Percentiles rank a stretch among this genome's conserved stretches.
phyloP scores from a whole-genome alignment of 2,888 invertebrate species.

The Sphinx pinastri region DNA sequence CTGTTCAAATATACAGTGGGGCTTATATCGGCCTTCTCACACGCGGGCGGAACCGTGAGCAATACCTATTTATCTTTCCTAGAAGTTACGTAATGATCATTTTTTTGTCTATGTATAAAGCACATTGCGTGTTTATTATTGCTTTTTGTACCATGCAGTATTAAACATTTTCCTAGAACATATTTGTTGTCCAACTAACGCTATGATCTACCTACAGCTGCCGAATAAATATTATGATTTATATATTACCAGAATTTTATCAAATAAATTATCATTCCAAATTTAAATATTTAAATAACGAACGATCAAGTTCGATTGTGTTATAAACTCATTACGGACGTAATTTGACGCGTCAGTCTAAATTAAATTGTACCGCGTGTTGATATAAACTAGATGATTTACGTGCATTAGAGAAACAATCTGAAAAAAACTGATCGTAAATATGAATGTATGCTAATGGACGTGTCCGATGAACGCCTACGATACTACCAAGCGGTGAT shows the following conservation, averaged over 20 bases:
- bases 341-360: slow-evolving; percentile 24
- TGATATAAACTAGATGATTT: slow-evolving; percentile 51
- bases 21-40: too few relatives aligned
- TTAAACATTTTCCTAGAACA: neutral
- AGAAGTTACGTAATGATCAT: too few relatives aligned
- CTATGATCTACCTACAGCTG: neutral
- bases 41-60: too few relatives aligned
- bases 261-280: neutral
- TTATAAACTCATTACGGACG: slow-evolving; percentile 7
- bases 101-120: too few relatives aligned
- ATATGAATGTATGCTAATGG: slow-evolving; percentile 71
- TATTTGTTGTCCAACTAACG: neutral
- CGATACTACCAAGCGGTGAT: slow-evolving; percentile 42
- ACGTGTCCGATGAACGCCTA: slow-evolving; percentile 60
- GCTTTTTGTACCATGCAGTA: neutral
- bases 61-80: too few relatives aligned
- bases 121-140: too few relatives aligned
- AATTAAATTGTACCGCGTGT: slow-evolving; percentile 40
- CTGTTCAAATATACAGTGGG: too few relatives aligned
- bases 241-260: neutral
- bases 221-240: slow-evolving; percentile 9
- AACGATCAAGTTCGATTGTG: slow-evolving; percentile 3
- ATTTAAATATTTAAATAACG: neutral
- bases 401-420: slow-evolving; percentile 62
- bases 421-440: slow-evolving; percentile 58